Conservation (phyloP, 2,113 vertebrate species). For the Hyla sarda region DNA sequence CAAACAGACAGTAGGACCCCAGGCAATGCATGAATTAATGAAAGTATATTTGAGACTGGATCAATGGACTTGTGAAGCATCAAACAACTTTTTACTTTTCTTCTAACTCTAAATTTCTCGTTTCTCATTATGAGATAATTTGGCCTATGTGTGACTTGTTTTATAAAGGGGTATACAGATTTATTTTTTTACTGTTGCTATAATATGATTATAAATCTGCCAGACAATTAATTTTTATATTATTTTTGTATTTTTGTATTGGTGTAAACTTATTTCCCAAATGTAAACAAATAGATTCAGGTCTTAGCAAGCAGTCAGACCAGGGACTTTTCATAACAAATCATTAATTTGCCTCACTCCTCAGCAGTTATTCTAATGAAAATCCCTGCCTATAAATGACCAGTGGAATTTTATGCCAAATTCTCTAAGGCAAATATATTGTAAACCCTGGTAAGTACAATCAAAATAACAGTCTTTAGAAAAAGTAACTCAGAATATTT, state of each 20-base stretch:
- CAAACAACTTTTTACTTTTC: too few relatives aligned
- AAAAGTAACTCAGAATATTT: neutral
- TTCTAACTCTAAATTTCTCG: too few relatives aligned
- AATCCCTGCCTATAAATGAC: conserved; percentile 4
- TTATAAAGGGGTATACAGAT: too few relatives aligned
- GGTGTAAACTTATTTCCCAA: neutral
- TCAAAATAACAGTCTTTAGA: neutral
- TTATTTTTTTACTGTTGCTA: too few relatives aligned
- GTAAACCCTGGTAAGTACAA: neutral
- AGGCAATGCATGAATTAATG: too few relatives aligned
- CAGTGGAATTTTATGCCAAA: neutral
- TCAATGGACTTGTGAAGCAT: too few relatives aligned
- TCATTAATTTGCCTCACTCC: neutral
- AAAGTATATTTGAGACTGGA: too few relatives aligned
- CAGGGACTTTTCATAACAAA: neutral
- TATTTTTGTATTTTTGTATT: neutral
- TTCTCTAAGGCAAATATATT: neutral
- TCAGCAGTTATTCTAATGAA: neutral
- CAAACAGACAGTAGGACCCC: too few relatives aligned
- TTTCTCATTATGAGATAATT: too few relatives aligned
- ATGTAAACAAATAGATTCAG: neutral
- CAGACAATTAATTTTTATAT: neutral
- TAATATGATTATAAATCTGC: too few relatives aligned
- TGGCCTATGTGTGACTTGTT: too few relatives aligned
- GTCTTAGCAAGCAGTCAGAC: neutral